Conservation (phyloP, 1,140 invertebrate species). For the Euwallacea similis region DNA sequence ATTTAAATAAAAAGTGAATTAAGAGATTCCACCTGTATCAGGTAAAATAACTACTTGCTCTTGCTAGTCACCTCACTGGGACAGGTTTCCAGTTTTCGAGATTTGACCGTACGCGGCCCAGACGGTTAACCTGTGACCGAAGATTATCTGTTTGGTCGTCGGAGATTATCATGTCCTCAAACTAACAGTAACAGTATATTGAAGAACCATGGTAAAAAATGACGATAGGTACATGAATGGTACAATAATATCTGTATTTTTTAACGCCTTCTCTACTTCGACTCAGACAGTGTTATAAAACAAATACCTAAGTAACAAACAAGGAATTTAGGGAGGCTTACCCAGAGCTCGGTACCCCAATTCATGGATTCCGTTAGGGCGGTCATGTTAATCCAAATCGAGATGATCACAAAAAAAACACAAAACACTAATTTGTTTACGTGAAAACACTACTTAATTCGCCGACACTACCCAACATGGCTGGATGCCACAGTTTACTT, state of each 20-base stretch:
- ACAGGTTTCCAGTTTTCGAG: constrained; percentile 30
- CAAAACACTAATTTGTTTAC: constrained; percentile 42
- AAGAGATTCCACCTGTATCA: constrained; percentile 15
- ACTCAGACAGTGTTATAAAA: not conserved
- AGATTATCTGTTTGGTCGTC: not conserved
- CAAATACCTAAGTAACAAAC: constrained; percentile 4
- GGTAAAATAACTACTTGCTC: constrained; percentile 22
- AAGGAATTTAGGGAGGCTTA: constrained; percentile 50
- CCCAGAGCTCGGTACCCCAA: constrained; percentile 65
- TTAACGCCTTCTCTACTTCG: not conserved
- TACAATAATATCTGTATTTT: not conserved
- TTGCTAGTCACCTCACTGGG: constrained; percentile 34
- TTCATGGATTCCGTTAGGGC: constrained; percentile 56
- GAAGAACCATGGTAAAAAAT: no score
- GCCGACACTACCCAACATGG: constrained; percentile 48
- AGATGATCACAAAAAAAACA: constrained; percentile 39
- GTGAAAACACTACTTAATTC: constrained; percentile 38
- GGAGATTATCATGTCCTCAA: no score
- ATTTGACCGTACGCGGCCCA: constrained; percentile 30
- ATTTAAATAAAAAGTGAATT: no score
- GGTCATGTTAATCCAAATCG: constrained; percentile 45
- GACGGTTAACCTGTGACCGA: constrained; percentile 37
- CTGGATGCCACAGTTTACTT: constrained; percentile 30
- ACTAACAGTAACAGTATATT: no score
- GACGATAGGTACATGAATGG: not conserved